Evolutionary conservation across 1,140 invertebrate genomes (phyloP).

Genomic region (Amphibalanus amphitrite): DNA sequence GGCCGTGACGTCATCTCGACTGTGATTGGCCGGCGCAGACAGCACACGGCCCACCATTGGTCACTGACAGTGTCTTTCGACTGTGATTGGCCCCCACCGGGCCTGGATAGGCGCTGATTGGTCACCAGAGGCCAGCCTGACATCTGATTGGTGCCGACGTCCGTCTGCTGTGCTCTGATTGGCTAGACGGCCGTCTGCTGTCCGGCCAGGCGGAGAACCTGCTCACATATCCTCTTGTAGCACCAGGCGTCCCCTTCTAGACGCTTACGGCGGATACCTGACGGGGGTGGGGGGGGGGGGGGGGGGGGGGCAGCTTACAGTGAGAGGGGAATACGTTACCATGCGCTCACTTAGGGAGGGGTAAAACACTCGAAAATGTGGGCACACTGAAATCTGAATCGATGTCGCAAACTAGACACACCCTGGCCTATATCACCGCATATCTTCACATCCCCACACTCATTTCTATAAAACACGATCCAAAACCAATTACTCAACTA

Average conservation of each 20-base stretch:
- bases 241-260: conserved; percentile 68
- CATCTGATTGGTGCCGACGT: background rate
- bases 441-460: background rate
- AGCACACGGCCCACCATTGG: background rate
- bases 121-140: background rate
- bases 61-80: background rate
- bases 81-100: conserved; percentile 5
- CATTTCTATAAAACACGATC: too few relatives aligned
- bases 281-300: too few relatives aligned
- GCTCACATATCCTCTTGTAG: conserved; percentile 70
- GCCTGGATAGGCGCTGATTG: background rate
- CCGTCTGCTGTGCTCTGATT: too few relatives aligned
- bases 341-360: conserved; percentile 17
- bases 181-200: conserved; percentile 15
- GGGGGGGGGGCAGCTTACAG: background rate
- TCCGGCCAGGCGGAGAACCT: conserved; percentile 44
- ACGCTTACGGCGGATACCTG: conserved; percentile 46
- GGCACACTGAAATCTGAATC: background rate
- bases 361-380: background rate
- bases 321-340: conserved; percentile 33
- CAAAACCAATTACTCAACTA: too few relatives aligned
- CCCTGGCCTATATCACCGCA: background rate
- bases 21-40: conserved; percentile 6
- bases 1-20: background rate
- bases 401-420: too few relatives aligned